phyloP scores from a whole-genome alignment of 2,888 invertebrate genomes.

The Trichopria drosophilae region DNA sequence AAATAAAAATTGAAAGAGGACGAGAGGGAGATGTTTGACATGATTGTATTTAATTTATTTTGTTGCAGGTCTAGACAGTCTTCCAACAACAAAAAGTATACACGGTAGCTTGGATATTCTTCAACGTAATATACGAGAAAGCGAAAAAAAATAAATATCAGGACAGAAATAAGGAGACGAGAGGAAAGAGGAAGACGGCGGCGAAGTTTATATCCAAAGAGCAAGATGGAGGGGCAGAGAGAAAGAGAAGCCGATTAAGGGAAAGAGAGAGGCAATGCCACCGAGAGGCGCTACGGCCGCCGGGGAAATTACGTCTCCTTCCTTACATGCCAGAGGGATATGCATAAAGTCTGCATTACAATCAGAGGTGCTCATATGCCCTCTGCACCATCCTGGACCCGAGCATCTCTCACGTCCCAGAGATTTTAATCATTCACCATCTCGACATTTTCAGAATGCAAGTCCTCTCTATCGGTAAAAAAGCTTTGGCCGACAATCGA shows the following conservation, averaged over 20 bases:
- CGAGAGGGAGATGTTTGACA: too few species aligned
- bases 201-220: slow-evolving; percentile 24
- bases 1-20: too few species aligned
- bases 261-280: slow-evolving; percentile 50
- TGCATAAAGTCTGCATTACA: slow-evolving; percentile 57
- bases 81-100: too few species aligned
- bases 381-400: slow-evolving; percentile 4
- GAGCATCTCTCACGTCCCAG: neutral
- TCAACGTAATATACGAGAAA: too few species aligned
- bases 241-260: slow-evolving; percentile 17
- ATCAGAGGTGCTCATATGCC: slow-evolving; percentile 49
- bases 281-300: slow-evolving; percentile 55
- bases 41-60: too few species aligned
- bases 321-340: slow-evolving; percentile 51
- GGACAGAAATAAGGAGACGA: slow-evolving; percentile 3
- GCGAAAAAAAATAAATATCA: too few species aligned
- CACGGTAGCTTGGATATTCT: too few species aligned
- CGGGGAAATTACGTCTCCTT: slow-evolving; percentile 58
- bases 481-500: neutral
- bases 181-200: slow-evolving; percentile 17
- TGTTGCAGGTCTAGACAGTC: too few species aligned
- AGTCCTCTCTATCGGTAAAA: neutral
- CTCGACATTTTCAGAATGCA: neutral
- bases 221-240: slow-evolving; percentile 26
- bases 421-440: neutral